Evolutionary conservation across 1,140 invertebrate genomes (phyloP).

Genomic region (Hyles euphorbiae): DNA sequence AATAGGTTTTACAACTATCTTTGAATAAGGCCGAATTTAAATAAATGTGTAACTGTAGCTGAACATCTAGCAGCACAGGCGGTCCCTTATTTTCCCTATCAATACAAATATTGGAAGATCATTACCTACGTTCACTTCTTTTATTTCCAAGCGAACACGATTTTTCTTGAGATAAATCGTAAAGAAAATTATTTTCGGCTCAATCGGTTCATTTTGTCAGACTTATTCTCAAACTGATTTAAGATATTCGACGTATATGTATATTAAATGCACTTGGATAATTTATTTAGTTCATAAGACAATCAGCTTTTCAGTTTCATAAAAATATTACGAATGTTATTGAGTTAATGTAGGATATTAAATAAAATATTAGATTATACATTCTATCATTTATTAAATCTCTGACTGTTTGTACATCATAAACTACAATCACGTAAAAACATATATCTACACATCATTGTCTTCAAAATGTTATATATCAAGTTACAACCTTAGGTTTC

Average conservation of each 20-base stretch:
- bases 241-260: too few relatives aligned
- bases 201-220: conserved; percentile 24
- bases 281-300: too few relatives aligned
- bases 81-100: conserved; percentile 31
- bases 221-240: conserved; percentile 20
- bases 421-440: conserved; percentile 71
- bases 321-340: too few relatives aligned
- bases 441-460: conserved; percentile 66
- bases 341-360: conserved; percentile 3
- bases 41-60: background rate
- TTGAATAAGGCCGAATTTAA: too few relatives aligned
- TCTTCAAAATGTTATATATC: conserved; percentile 59
- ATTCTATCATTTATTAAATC: conserved; percentile 66
- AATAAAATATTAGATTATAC: conserved; percentile 19
- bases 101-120: conserved; percentile 42
- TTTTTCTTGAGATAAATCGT: conserved; percentile 33
- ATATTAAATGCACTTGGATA: too few relatives aligned
- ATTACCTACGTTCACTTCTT: conserved; percentile 35
- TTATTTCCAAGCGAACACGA: conserved; percentile 34
- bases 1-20: too few relatives aligned
- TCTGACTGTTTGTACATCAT: conserved; percentile 66
- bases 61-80: conserved; percentile 13
- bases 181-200: conserved; percentile 35
- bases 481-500: conserved; percentile 72
- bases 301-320: too few relatives aligned